Base-by-base conservation (phyloP, 2,113 vertebrate species). In the Dasyprocta punctata region DNA sequence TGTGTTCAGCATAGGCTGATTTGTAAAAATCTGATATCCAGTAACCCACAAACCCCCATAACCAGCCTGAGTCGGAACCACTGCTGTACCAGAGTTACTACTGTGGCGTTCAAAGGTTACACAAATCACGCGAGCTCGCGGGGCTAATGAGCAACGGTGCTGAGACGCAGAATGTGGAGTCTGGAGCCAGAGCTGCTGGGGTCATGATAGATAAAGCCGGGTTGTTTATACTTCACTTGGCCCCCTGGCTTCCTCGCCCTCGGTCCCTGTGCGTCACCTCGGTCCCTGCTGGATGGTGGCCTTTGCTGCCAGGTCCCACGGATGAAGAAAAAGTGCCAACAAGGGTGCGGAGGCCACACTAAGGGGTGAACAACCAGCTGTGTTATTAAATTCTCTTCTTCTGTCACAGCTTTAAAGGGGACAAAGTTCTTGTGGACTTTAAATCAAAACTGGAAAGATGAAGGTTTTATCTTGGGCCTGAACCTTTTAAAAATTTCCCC, bases 231-330 rank as follows among this genome's bases (percentile, higher is more conserved):
- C 4, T 10, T 14, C 33, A 61, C 63, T 7, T 65, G 71, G 30
- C n/a, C 28, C 14, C 4, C 3, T 1, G 2, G 19, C 17, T 3
- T 17, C 56, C 54, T 58, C 8, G 14, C 28, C 26, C 19, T 30
- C 0, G 0, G 5, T 8, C 12, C 19, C 24, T 52, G 12, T 0
- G 24, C 2, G 0, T 14, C 44, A 85, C 26, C 4, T 14, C 14
- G 12, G 54, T 10, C 44, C 77, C 63, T 82, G 36, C 36, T 54
- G 16, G 36, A 49, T 41, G 47, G 60, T 52, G 36, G 7, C 28
- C 20, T 71, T 28, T 73, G 41, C n/a, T 82, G 22, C 82, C 75
- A 41, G 52, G 60, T 56, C 41, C 36, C 60, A 89, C 7, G 6
- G 38, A 22, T 36, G 54, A 89, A 83, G 47, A 73, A 65, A 58